phyloP scores from a whole-genome alignment of 2,888 invertebrate genomes.

The Tricholauxania praeusta region DNA sequence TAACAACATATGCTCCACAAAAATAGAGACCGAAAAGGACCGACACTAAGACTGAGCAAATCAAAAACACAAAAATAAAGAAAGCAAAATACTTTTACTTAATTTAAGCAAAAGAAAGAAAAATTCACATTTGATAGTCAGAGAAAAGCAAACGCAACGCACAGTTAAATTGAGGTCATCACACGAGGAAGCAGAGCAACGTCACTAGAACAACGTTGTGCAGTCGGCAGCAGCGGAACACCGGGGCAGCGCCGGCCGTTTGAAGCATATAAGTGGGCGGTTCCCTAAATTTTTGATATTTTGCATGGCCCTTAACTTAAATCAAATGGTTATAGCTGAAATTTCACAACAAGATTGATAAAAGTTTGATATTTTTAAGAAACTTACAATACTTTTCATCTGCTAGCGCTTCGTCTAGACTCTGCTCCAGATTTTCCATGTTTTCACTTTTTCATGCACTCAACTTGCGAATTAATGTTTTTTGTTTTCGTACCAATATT shows the following conservation, averaged over 20 bases:
- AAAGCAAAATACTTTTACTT: conserved; percentile 3
- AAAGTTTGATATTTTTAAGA: neutral
- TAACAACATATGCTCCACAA: neutral
- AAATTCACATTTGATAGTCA: neutral
- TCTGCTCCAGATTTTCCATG: conserved; percentile 46
- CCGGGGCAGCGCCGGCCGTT: neutral
- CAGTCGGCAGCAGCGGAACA: neutral
- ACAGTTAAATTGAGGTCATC: conserved; percentile 34
- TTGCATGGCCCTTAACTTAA: neutral
- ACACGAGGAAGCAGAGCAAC: neutral
- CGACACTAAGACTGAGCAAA: neutral
- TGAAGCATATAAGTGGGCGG: conserved; percentile 5
- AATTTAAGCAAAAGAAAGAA: conserved; percentile 1
- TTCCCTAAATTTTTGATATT: neutral
- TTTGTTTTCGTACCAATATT: neutral
- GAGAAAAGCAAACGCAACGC: conserved; percentile 8
- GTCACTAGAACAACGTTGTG: too few species aligned
- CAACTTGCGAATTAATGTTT: neutral
- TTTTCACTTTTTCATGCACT: conserved; percentile 17
- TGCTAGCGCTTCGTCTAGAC: conserved; percentile 38
- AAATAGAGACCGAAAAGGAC: neutral
- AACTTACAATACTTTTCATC: conserved; percentile 47
- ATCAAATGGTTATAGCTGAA: neutral
- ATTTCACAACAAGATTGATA: neutral
- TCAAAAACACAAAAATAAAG: neutral